Evolutionary conservation across 2,888 invertebrate species (phyloP).

Genomic region (Coenonympha glycerion): DNA sequence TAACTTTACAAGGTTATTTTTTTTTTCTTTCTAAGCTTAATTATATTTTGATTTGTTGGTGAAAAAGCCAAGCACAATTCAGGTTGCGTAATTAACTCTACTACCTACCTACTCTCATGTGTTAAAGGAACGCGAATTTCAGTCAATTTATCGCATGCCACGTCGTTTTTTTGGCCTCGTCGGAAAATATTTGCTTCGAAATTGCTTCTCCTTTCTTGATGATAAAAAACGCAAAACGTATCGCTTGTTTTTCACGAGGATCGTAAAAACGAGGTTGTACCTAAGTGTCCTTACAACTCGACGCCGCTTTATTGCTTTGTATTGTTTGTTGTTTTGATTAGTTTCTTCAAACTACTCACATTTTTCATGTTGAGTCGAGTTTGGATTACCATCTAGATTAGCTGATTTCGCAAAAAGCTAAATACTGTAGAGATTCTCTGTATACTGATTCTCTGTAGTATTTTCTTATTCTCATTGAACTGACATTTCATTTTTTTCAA

Average conservation of each 20-base stretch:
- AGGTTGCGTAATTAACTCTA: not conserved
- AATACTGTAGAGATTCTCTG: no score
- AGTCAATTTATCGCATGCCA: not conserved
- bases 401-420: no score
- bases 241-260: not conserved
- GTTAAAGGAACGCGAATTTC: not conserved
- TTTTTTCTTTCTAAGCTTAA: no score
- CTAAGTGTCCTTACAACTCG: not conserved
- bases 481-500: no score
- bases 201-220: constrained; percentile 1
- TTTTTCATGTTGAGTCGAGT: not conserved
- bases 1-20: no score
- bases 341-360: not conserved
- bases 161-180: not conserved
- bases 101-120: not conserved
- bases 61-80: not conserved
- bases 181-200: constrained; percentile 1
- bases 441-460: no score
- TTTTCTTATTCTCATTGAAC: no score
- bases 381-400: not conserved
- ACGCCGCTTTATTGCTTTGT: not conserved
- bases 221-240: constrained; percentile 3
- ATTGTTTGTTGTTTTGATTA: not conserved
- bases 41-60: no score
- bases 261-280: not conserved